These are phyloP conservation scores for Trileptium ribeirensis DNA, from an alignment of 2,888 invertebrate genomes.

Conservation along the genomic window DNA sequence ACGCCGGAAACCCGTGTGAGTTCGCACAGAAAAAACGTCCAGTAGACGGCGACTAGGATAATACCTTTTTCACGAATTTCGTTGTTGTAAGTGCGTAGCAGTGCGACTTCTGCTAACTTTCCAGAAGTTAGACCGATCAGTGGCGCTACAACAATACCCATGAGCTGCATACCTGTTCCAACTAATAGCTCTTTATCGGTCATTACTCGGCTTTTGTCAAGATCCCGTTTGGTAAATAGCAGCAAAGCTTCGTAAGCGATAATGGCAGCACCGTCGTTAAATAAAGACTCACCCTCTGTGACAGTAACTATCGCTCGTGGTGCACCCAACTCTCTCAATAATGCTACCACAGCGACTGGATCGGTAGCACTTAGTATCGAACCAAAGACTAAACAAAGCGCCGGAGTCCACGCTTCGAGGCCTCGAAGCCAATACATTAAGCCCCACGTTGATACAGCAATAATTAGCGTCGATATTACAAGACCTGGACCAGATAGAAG, in stretches of 20 bases:
- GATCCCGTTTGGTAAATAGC: not conserved
- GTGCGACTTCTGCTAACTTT: constrained; percentile 4
- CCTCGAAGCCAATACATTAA: not conserved
- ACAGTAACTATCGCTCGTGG: constrained; percentile 18
- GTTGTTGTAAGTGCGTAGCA: not conserved
- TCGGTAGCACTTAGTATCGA: constrained; percentile 55
- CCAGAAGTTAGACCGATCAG: not conserved
- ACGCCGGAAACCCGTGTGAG: constrained; percentile 53
- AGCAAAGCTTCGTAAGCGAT: constrained; percentile 52
- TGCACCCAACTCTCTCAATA: constrained; percentile 54
- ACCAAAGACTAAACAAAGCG: constrained; percentile 52
- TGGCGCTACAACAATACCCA: not conserved
- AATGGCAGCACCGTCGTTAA: constrained; percentile 57
- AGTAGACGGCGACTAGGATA: constrained; percentile 54
- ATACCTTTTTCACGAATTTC: constrained; percentile 40
- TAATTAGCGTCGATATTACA: not conserved
- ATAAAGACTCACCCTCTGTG: constrained; percentile 56
- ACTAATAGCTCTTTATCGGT: not conserved
- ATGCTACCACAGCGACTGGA: constrained; percentile 56
- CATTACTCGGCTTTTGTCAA: not conserved
- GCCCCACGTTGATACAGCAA: not conserved
- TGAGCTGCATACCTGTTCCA: not conserved
- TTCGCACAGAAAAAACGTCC: constrained; percentile 54
- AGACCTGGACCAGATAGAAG: constrained; percentile 11
- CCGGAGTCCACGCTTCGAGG: constrained; percentile 49